These are phyloP conservation scores for Cepaea nemoralis DNA, from an alignment of 1,140 invertebrate species.

Conservation along the genomic window DNA sequence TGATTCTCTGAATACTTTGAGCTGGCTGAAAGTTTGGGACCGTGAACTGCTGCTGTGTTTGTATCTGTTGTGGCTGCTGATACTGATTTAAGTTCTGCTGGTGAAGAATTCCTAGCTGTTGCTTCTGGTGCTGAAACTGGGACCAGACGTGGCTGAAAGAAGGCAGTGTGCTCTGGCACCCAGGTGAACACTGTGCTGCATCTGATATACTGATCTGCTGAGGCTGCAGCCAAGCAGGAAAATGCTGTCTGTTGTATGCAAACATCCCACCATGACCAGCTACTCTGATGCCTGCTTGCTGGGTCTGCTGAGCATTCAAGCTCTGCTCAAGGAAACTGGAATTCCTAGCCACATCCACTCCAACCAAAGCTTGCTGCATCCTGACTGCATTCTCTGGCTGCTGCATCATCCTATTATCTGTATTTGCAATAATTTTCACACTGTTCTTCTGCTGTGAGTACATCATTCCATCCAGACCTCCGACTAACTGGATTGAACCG, in stretches of 20 bases:
- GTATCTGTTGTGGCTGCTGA: conserved; percentile 4
- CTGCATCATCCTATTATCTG: conserved; percentile 25
- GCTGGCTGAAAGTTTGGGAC: conserved; percentile 4
- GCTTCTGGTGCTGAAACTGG: conserved; percentile 40
- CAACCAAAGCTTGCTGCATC: conserved; percentile 22
- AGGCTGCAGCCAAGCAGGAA: conserved; percentile 29
- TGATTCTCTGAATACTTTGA: conserved; percentile 24
- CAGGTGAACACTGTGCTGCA: background rate
- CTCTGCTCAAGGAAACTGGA: conserved; percentile 9
- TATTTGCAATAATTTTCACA: conserved; percentile 27
- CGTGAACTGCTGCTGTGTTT: conserved; percentile 17
- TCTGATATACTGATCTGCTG: background rate
- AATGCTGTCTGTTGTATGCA: conserved; percentile 27
- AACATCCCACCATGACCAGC: conserved; percentile 6
- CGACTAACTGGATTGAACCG: background rate
- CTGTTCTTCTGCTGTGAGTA: conserved; percentile 29
- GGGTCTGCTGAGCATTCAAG: background rate
- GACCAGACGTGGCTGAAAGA: conserved; percentile 37
- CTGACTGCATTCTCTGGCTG: conserved; percentile 12
- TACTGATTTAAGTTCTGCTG: background rate
- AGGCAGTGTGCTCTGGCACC: conserved; percentile 26
- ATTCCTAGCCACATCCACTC: conserved; percentile 25
- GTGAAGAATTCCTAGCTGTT: conserved; percentile 14
- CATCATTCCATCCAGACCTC: conserved; percentile 26
- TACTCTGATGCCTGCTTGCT: background rate